These are phyloP conservation scores for Spea hammondii DNA, from an alignment of 2,797 vertebrate species.

Conservation along the genomic window DNA sequence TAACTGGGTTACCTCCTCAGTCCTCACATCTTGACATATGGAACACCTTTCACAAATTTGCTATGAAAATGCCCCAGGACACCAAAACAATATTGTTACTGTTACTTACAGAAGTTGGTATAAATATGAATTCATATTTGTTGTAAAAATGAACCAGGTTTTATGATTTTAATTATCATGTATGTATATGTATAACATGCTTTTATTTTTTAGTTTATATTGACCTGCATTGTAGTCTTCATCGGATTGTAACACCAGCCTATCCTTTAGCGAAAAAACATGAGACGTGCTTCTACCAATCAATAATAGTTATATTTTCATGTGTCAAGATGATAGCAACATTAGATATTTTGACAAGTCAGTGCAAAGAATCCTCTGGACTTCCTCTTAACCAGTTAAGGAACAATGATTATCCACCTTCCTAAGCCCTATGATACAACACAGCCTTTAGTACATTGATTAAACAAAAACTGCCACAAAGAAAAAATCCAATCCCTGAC, in stretches of 20 bases:
- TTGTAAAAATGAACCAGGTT: not conserved
- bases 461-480: no score
- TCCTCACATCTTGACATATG: not conserved
- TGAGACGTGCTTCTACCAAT: not conserved
- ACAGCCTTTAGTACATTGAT: no score
- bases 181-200: not conserved
- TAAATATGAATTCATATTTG: not conserved
- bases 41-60: not conserved
- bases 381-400: no score
- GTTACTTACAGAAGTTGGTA: not conserved
- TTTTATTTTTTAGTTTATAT: conserved; percentile 10
- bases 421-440: no score
- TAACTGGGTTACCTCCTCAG: no score
- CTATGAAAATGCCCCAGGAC: not conserved
- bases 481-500: no score
- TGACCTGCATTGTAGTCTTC: not conserved
- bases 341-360: not conserved
- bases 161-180: not conserved
- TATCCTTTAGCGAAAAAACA: not conserved
- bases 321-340: not conserved
- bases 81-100: conserved; percentile 9
- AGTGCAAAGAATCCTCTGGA: not conserved
- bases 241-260: not conserved
- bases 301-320: conserved; percentile 1
- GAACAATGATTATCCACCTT: no score